phyloP scores from a whole-genome alignment of 2,888 invertebrate genomes.

The Clitarchus hookeri region DNA sequence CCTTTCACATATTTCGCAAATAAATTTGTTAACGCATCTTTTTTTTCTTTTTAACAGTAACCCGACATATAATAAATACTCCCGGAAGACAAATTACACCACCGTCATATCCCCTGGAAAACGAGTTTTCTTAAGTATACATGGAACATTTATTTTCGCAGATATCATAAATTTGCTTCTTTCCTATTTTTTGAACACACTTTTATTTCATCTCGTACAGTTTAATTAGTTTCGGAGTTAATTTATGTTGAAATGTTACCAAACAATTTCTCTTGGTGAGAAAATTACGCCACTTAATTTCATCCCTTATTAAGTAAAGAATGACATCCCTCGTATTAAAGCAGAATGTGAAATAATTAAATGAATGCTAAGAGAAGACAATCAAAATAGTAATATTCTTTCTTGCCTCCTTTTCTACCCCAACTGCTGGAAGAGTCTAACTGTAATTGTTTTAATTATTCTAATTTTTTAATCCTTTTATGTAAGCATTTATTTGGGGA shows the following conservation, averaged over 20 bases:
- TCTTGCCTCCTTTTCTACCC: no score
- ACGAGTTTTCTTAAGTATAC: neutral
- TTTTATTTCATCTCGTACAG: neutral
- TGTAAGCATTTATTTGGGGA: no score
- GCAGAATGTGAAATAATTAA: no score
- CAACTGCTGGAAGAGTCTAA: no score
- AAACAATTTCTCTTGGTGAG: neutral
- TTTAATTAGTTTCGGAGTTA: neutral
- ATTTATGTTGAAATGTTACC: neutral
- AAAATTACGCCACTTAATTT: neutral
- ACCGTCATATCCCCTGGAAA: neutral
- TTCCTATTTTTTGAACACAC: neutral
- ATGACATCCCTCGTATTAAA: no score
- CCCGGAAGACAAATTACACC: conserved; percentile 3
- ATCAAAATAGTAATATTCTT: no score
- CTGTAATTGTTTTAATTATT: no score
- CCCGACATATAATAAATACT: neutral
- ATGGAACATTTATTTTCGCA: neutral
- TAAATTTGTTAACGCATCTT: neutral
- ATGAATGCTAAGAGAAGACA: no score
- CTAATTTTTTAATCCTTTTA: no score
- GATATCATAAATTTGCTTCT: neutral
- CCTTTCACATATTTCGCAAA: neutral
- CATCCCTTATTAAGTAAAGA: neutral
- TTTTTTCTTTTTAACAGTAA: neutral